Conservation (phyloP, 30 jellyfish, hydroid and myxozoan species). For the Clytia hemisphaerica region DNA sequence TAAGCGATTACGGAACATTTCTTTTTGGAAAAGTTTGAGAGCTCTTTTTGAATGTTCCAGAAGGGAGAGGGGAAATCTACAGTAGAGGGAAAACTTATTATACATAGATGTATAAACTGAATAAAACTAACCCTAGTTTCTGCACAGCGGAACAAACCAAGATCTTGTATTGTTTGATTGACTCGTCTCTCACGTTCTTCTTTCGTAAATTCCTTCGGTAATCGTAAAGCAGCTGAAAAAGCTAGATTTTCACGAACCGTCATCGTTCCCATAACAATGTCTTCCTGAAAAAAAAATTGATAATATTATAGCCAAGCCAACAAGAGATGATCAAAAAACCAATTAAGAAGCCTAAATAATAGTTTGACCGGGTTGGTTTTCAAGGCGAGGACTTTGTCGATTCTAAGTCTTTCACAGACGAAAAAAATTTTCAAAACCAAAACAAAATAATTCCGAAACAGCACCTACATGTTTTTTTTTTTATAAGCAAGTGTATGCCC, state of each 20-base stretch:
- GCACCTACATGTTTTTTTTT: no score
- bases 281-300: slow-evolving; percentile 73
- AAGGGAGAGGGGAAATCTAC: not conserved
- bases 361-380: no score
- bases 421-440: no score
- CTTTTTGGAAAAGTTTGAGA: not conserved
- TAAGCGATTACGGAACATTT: no score
- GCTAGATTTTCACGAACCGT: slow-evolving; percentile 89
- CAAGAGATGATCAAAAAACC: no score
- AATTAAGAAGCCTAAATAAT: no score
- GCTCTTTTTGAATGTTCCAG: not conserved
- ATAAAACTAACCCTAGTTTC: slow-evolving; percentile 51
- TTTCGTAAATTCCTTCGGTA: slow-evolving; percentile 48
- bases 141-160: slow-evolving; percentile 62
- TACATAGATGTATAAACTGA: not conserved
- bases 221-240: slow-evolving; percentile 89
- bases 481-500: no score
- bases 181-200: slow-evolving; percentile 57
- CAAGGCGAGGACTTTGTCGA: no score
- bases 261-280: slow-evolving; percentile 89
- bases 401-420: no score
- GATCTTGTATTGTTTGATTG: slow-evolving; percentile 65
- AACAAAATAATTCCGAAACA: no score
- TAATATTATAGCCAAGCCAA: no score
- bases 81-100: no score